Evolutionary conservation across 2,797 vertebrate genomes (phyloP), one percentile per base, ranked within the genome.

Genomic region (Anguilla obscura): DNA sequence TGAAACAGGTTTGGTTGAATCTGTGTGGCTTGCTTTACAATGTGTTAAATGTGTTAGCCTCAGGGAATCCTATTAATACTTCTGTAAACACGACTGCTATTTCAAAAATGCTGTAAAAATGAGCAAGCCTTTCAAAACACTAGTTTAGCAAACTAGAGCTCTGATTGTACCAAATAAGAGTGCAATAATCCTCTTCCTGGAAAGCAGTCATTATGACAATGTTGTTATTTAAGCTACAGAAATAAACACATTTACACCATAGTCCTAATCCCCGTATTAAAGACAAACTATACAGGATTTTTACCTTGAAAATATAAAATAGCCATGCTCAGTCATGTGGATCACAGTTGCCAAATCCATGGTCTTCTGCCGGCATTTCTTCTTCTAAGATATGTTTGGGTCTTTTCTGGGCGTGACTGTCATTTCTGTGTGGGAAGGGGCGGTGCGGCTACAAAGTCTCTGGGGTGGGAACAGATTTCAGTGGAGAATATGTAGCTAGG

Each of bases 211-310:
- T 86, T 85, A 88, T 92, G 90, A 91, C 89, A 91, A 91, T 91
- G 89, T 88, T 85, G 85, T 94, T 89, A 91, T 93, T 92, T 92
- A 85, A 89, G 89, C 80, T 50, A 82, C 90, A 85, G 90, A 89
- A 87, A 93, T 92, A 89, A 91, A 92, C 87, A 86, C 16, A 89
- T 90, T 87, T 90, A 91, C 90, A 90, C 60, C 82, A 88, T 85
- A 86, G 88, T 89, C 92, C 86, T 89, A 89, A 90, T 89, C 91
- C 88, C 90, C 92, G 87, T 92, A 88, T 92, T 91, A 88, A 91
- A 89, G 93, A 40, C 36, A 40, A 40, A 40, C 36, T 40, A 40
- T 40, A 40, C 36, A 40, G 36, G 36, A 40, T 40, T 40, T 40
- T 40, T 40, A 40, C 36, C 36, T 40, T 40, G 36, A 3, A 40